Percentiles rank a stretch among this genome's conserved stretches.
These are phyloP conservation scores for Nannoperca australis DNA, from an alignment of 2,797 vertebrate species.

Conservation along the genomic window DNA sequence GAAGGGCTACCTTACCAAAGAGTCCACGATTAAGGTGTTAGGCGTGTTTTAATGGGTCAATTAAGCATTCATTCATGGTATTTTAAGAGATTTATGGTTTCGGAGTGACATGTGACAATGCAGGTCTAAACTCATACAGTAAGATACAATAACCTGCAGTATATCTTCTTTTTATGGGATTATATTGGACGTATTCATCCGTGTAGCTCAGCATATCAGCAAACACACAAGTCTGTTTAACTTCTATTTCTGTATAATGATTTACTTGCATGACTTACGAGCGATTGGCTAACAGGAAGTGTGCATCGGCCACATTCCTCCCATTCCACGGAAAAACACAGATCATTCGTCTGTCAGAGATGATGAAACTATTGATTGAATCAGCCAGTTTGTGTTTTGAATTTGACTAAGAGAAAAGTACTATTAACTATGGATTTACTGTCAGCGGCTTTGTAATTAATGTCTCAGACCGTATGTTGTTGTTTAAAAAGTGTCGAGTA, in stretches of 20 bases:
- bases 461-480: not conserved
- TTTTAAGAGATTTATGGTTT: not conserved
- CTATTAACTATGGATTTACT: not conserved
- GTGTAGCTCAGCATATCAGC: not conserved
- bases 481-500: not conserved
- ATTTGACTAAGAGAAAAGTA: not conserved
- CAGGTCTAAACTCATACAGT: not conserved
- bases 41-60: not conserved
- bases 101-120: not conserved
- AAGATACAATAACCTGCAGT: not conserved
- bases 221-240: not conserved
- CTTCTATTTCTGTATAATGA: slow-evolving; percentile 12
- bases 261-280: slow-evolving; percentile 5
- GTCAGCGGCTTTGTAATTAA: not conserved
- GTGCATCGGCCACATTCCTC: not conserved
- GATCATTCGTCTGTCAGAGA: not conserved
- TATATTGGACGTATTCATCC: not conserved
- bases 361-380: not conserved
- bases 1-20: not conserved
- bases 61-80: not conserved
- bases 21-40: not conserved
- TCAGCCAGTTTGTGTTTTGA: not conserved
- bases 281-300: not conserved
- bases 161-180: not conserved
- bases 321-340: not conserved